Percentiles rank a stretch among this genome's conserved stretches.
These are phyloP conservation scores for Chymomyza caudatula DNA, from an alignment of 2,888 invertebrate genomes.

Conservation along the genomic window DNA sequence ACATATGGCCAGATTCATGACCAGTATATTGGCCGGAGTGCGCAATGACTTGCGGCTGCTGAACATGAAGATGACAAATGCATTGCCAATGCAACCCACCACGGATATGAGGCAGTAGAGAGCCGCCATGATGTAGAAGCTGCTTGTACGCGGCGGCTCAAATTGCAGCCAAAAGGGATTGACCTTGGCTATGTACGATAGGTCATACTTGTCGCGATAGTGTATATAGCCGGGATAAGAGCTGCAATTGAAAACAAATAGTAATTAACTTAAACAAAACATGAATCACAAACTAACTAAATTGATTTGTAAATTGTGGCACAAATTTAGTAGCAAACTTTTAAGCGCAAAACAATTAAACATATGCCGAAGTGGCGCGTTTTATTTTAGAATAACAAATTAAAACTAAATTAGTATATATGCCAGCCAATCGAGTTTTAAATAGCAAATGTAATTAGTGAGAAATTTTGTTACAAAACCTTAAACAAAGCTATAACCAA, in stretches of 20 bases:
- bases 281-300: background rate
- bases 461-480: no score
- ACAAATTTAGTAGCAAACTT: background rate
- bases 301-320: background rate
- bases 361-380: background rate
- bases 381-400: background rate
- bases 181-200: slow-evolving; percentile 78
- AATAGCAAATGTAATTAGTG: background rate
- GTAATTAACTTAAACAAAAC: slow-evolving; percentile 1
- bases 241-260: slow-evolving; percentile 27
- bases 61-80: slow-evolving; percentile 86
- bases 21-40: slow-evolving; percentile 86
- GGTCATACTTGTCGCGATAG: slow-evolving; percentile 72
- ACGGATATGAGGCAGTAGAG: slow-evolving; percentile 83
- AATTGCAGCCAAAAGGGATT: slow-evolving; percentile 87
- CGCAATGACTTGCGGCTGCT: slow-evolving; percentile 84
- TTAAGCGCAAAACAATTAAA: background rate
- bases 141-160: slow-evolving; percentile 81
- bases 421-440: background rate
- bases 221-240: slow-evolving; percentile 63
- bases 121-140: slow-evolving; percentile 82
- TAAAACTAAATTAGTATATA: background rate
- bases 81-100: slow-evolving; percentile 85
- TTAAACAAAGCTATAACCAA: no score
- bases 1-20: slow-evolving; percentile 87